A percentile compares a stretch with the other conserved stretches of the same genome.
These are phyloP conservation scores for Callithrix jacchus DNA, from an alignment of 2,113 vertebrate genomes.

Conservation along the genomic window DNA sequence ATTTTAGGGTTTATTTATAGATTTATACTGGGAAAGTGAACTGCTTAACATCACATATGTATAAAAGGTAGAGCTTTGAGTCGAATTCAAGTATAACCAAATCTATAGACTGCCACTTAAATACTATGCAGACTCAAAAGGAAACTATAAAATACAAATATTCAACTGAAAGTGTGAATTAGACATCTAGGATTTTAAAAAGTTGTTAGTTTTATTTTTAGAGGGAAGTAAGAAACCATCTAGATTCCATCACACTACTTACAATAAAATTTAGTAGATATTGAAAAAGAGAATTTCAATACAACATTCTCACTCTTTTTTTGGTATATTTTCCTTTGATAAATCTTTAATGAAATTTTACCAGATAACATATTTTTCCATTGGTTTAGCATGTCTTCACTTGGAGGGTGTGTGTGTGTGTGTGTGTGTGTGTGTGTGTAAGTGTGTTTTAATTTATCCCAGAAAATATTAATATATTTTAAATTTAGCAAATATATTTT, in stretches of 20 bases:
- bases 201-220: background rate
- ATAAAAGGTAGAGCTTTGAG: background rate
- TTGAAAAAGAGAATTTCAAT: background rate
- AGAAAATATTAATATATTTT: background rate
- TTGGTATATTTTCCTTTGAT: background rate
- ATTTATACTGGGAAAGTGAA: too few species aligned
- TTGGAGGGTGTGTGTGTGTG: background rate
- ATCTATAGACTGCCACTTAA: background rate
- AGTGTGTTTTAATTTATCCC: background rate
- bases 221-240: background rate
- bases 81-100: background rate
- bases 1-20: background rate
- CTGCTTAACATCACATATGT: background rate
- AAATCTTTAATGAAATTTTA: conserved; percentile 44
- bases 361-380: background rate
- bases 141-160: background rate
- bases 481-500: conserved; percentile 18
- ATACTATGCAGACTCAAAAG: background rate
- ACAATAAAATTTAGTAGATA: background rate
- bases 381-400: background rate
- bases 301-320: background rate
- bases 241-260: background rate
- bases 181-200: background rate
- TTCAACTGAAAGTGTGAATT: background rate
- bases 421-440: too few species aligned